phyloP scores from a whole-genome alignment of 2,113 vertebrate genomes.

The Scomber scombrus region DNA sequence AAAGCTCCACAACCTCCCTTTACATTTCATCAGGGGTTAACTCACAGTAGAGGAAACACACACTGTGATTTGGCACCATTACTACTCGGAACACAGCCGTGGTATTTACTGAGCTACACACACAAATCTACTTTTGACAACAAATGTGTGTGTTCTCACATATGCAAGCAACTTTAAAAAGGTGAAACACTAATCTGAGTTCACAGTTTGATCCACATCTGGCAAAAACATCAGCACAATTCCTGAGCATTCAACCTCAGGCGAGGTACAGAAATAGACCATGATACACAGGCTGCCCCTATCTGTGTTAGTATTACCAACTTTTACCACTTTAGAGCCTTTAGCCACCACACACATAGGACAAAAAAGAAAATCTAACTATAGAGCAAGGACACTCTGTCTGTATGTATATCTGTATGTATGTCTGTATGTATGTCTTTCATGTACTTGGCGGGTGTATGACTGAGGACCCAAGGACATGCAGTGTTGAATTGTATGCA shows the following conservation, averaged over 20 bases:
- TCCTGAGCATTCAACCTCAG: slow-evolving; percentile 41
- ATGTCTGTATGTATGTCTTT: no score
- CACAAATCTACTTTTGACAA: neutral
- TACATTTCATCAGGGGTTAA: slow-evolving; percentile 4
- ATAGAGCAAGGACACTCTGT: no score
- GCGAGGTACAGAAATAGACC: slow-evolving; percentile 31
- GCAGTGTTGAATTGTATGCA: no score
- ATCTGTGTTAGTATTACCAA: slow-evolving; percentile 20
- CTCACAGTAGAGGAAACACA: slow-evolving; percentile 10
- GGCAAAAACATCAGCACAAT: slow-evolving; percentile 51
- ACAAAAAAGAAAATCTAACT: neutral
- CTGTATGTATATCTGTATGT: no score
- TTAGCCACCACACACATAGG: neutral
- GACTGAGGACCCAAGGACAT: no score
- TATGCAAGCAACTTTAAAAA: slow-evolving; percentile 40
- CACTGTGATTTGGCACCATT: slow-evolving; percentile 42
- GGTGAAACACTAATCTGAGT: slow-evolving; percentile 26
- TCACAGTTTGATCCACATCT: slow-evolving; percentile 65
- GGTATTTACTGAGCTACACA: slow-evolving; percentile 9
- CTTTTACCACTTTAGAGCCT: neutral
- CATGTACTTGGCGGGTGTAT: no score
- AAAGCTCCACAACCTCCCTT: neutral
- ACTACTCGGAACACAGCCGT: slow-evolving; percentile 4
- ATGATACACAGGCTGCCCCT: neutral
- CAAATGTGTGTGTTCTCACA: slow-evolving; percentile 7